Conservation (phyloP, 2,888 invertebrate species). For the Pammene aurita region DNA sequence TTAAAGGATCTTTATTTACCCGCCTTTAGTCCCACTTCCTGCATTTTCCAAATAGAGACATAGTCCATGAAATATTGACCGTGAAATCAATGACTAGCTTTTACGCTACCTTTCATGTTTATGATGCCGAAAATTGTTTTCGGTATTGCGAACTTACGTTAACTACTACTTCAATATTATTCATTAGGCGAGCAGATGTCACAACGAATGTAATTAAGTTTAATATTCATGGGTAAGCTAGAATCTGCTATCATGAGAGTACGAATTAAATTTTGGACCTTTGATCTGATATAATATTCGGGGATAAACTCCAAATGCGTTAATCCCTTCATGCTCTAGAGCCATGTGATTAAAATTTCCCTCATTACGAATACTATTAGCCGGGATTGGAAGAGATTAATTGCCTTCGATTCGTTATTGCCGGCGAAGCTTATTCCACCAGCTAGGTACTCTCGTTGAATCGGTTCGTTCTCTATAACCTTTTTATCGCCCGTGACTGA, state of each 20-base stretch:
- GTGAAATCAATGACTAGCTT: constrained; percentile 39
- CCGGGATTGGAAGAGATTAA: constrained; percentile 48
- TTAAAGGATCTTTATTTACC: constrained; percentile 56
- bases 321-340: constrained; percentile 53
- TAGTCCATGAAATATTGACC: constrained; percentile 50
- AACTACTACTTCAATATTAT: constrained; percentile 19
- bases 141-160: constrained; percentile 22
- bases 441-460: constrained; percentile 34
- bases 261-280: constrained; percentile 66
- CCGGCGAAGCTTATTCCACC: constrained; percentile 41
- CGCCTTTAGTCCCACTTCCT: constrained; percentile 52
- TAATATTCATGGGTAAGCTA: constrained; percentile 65
- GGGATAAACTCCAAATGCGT: constrained; percentile 58
- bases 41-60: constrained; percentile 50
- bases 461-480: constrained; percentile 29
- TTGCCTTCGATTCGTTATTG: constrained; percentile 45
- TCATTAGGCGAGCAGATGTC: constrained; percentile 25
- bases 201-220: constrained; percentile 57
- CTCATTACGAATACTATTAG: constrained; percentile 54
- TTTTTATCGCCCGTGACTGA: constrained; percentile 40
- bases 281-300: constrained; percentile 67
- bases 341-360: constrained; percentile 59
- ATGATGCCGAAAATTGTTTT: constrained; percentile 31
- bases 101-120: constrained; percentile 40
- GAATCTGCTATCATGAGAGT: constrained; percentile 55